Evolutionary conservation across 2,888 invertebrate species (phyloP).

Genomic region (Perizoma flavofasciatum): DNA sequence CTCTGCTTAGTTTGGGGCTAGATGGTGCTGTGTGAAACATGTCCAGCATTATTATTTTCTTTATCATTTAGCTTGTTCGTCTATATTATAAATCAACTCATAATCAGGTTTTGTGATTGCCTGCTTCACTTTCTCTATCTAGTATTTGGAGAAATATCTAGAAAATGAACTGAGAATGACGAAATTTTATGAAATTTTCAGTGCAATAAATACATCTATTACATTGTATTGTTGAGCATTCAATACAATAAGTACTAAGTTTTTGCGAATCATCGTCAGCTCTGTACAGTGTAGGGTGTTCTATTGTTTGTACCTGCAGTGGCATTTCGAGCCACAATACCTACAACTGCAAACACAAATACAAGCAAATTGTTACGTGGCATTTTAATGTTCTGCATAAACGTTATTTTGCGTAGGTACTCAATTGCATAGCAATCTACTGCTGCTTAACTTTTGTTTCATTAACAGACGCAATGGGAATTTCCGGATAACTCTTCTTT

Average conservation of each 20-base stretch:
- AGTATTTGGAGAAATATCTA: conserved; percentile 51
- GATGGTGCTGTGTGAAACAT: too few relatives aligned
- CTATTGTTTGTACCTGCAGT: conserved; percentile 13
- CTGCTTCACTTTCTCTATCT: conserved; percentile 57
- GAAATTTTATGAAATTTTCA: conserved; percentile 18
- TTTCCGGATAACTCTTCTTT: too few relatives aligned
- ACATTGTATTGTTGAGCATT: conserved; percentile 49
- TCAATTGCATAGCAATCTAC: not conserved
- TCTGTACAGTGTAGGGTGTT: not conserved
- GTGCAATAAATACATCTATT: conserved; percentile 56
- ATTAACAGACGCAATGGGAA: too few relatives aligned
- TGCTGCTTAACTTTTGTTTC: not conserved
- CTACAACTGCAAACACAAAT: conserved; percentile 11
- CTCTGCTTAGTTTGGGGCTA: too few relatives aligned
- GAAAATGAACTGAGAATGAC: conserved; percentile 53
- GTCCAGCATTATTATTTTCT: conserved; percentile 17
- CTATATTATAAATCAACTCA: conserved; percentile 19
- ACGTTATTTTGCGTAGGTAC: conserved; percentile 14
- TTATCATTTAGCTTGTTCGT: conserved; percentile 26
- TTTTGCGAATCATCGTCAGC: conserved; percentile 15
- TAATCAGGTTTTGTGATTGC: conserved; percentile 16
- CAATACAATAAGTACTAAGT: conserved; percentile 19
- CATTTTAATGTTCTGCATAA: conserved; percentile 30
- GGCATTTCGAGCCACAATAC: conserved; percentile 1
- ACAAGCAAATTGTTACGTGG: conserved; percentile 39